Percentiles rank a stretch among this genome's conserved stretches.
Conservation (phyloP, 64 coral and sea anemone genomes). For the Hydrozoanthus tunicans region DNA sequence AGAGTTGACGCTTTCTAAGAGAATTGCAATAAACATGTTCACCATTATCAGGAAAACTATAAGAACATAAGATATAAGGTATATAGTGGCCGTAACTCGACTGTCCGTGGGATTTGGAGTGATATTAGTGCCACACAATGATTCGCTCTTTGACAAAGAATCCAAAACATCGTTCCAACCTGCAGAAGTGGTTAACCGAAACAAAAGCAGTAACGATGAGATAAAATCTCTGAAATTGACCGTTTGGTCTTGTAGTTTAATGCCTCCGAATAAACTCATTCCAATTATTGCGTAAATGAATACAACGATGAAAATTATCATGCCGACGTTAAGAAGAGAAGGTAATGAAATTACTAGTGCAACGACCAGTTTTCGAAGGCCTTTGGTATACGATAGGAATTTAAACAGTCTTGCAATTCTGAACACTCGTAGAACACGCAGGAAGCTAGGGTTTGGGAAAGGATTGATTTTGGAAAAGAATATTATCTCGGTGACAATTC, state of each 20-base stretch:
- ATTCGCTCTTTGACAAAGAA: neutral
- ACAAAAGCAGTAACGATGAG: constrained; percentile 25
- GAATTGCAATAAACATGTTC: constrained; percentile 46
- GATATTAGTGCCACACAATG: neutral
- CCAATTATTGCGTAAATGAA: constrained; percentile 59
- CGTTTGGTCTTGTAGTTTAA: neutral
- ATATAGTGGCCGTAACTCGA: neutral
- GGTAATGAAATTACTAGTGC: constrained; percentile 49
- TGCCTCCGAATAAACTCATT: constrained; percentile 27
- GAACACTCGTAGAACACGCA: constrained; percentile 49
- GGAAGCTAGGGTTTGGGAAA: neutral
- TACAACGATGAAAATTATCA: constrained; percentile 25
- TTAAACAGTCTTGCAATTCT: constrained; percentile 30
- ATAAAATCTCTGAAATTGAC: constrained; percentile 22
- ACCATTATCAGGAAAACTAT: constrained; percentile 20
- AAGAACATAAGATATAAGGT: neutral
- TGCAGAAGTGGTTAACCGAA: constrained; percentile 27
- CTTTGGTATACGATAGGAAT: constrained; percentile 24
- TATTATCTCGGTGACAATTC: constrained; percentile 3
- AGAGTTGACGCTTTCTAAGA: constrained; percentile 31
- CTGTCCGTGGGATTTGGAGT: too few relatives aligned
- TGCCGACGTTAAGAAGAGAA: constrained; percentile 10
- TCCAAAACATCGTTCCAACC: constrained; percentile 43
- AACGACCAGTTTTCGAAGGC: constrained; percentile 28
- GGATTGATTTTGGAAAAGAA: neutral